phyloP scores from a whole-genome alignment of 2,113 vertebrate species.

The Camelus bactrianus region DNA sequence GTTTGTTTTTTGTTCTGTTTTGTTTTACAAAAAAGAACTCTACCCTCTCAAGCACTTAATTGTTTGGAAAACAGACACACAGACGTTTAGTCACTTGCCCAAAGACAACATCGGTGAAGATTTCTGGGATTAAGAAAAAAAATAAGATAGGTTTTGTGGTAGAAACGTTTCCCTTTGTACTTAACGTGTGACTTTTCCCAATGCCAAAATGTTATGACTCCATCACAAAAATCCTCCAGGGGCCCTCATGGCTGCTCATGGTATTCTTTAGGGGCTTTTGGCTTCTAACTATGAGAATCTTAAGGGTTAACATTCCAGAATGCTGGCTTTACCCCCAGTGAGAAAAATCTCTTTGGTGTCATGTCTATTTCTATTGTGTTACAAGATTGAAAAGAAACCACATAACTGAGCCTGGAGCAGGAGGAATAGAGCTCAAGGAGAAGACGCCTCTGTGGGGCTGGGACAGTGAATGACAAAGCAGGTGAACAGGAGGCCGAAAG shows the following conservation, averaged over 20 bases:
- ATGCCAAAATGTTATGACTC: background rate
- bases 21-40: background rate
- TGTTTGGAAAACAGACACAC: constrained; percentile 44
- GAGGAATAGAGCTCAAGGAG: background rate
- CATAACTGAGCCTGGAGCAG: background rate
- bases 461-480: background rate
- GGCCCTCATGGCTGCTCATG: background rate
- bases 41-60: constrained; percentile 17
- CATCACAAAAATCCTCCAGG: background rate
- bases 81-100: background rate
- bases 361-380: background rate
- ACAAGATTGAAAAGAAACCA: constrained; percentile 12
- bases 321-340: background rate
- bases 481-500: background rate
- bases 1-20: too few relatives aligned
- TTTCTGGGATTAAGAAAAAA: constrained; percentile 49
- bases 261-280: background rate
- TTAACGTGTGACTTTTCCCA: constrained; percentile 34
- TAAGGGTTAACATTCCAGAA: background rate
- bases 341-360: background rate
- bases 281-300: constrained; percentile 7
- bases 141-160: constrained; percentile 3
- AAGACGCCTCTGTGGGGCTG: rapidly evolving
- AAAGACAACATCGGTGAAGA: constrained; percentile 34
- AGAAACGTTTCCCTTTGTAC: background rate